Evolutionary conservation across 2,888 invertebrate genomes (phyloP), one percentile per base, ranked within the genome.

Genomic region (Luffia ferchaultella): DNA sequence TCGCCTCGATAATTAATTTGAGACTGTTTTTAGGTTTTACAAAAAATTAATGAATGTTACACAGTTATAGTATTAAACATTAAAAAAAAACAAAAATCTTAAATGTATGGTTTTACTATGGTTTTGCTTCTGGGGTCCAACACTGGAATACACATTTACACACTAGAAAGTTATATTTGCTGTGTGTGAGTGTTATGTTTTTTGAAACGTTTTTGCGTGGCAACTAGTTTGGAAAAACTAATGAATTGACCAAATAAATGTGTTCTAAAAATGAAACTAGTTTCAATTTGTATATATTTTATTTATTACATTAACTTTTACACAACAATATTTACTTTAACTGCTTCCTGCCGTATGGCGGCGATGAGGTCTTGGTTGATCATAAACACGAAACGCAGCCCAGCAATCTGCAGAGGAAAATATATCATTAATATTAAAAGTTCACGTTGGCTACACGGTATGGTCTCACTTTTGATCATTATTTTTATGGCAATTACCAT

Each of bases 291-390:
- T 43, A 50, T 49, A 18, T 49, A 42, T 42, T 54, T 46, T 48
- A 17, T 30, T 30, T 30, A 30, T 12, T 7, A 20, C 9, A 46
- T 2, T n/a, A n/a, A 46, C 20, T n/a, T 18, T 20, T 46, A 18
- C 1, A 42, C 41, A 20, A 42, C 44, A 49, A n/a, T 42, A 16
- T 89, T 92, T 54, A 93, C 89, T 75, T 93, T 93, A 1, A 93
- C 91, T 54, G 94, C 91, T 78, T 96, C 96, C 70, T 93, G 93
- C 50, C 95, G 89, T 60, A 97, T 95, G 42, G 92, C 92, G 66
- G 91, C 91, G 59, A 97, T 94, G 48, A 97, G 85, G 62, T 97
- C 96, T 70, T 94, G 93, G 76, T 97, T 97, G 53, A 97, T 91
- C 55, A 96, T 87, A 72, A 97, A 97, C 59, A 96, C 93, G 78